These are phyloP conservation scores for Zeus faber DNA, from an alignment of 2,113 vertebrate genomes.

Conservation along the genomic window DNA sequence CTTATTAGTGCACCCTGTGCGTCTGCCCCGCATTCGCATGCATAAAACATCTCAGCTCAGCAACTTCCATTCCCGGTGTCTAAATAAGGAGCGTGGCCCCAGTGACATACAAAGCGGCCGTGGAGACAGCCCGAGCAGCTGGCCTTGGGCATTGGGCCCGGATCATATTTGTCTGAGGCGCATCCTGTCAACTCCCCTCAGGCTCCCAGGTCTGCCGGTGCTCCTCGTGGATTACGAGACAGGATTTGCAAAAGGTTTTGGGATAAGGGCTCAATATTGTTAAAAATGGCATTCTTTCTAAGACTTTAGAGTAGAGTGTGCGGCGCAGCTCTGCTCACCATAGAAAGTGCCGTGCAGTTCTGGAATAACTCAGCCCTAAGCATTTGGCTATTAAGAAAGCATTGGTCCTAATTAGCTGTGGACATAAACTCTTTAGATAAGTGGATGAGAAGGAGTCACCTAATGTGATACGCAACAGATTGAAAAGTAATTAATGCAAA, in stretches of 20 bases:
- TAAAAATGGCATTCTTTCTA: conserved; percentile 8
- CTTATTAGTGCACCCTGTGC: no score
- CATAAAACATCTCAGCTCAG: conserved; percentile 50
- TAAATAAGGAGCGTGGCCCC: no score
- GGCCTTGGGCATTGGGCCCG: no score
- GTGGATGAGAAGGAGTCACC: conserved; percentile 63
- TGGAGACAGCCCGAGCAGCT: no score
- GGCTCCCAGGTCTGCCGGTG: no score
- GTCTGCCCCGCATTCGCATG: conserved; percentile 48
- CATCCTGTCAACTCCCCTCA: no score
- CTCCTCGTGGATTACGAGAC: no score
- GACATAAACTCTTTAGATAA: conserved; percentile 68
- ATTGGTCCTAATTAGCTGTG: conserved; percentile 65
- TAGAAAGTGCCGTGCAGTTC: conserved; percentile 41
- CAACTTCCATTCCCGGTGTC: no score
- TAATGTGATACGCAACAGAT: conserved; percentile 70
- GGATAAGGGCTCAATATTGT: no score
- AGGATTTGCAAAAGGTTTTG: no score
- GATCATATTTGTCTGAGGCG: no score
- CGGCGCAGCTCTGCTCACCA: neutral
- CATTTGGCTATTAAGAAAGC: conserved; percentile 59
- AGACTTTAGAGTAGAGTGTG: conserved; percentile 23
- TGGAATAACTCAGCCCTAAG: conserved; percentile 59
- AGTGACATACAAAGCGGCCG: no score
- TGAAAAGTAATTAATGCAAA: conserved; percentile 71